Conservation (phyloP, 2,113 vertebrate species). For the Camelus dromedarius region DNA sequence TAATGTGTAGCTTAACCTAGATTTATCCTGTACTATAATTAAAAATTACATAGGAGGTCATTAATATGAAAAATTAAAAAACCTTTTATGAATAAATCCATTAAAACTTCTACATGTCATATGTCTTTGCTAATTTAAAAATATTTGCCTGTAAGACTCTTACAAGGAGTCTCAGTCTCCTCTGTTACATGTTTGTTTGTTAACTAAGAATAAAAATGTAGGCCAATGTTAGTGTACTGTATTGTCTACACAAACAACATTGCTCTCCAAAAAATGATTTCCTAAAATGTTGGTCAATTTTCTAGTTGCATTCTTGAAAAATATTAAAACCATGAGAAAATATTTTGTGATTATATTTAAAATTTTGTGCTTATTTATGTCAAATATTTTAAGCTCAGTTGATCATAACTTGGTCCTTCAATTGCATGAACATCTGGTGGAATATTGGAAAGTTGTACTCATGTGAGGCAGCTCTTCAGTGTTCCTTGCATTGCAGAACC, state of each 20-base stretch:
- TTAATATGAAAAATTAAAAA: background rate
- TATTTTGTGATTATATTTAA: background rate
- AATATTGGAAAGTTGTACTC: background rate
- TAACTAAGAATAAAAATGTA: background rate
- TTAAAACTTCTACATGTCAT: background rate
- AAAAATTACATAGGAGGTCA: background rate
- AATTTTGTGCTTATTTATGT: background rate
- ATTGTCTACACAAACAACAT: background rate
- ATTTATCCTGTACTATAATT: background rate
- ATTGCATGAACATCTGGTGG: background rate
- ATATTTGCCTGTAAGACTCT: background rate
- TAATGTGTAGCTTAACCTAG: background rate
- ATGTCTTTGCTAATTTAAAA: background rate
- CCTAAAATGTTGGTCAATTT: background rate
- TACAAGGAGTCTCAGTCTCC: background rate
- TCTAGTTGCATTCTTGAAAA: background rate
- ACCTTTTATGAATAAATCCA: background rate
- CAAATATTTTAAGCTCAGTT: background rate
- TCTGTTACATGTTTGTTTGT: background rate
- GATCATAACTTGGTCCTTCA: background rate
- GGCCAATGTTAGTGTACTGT: background rate
- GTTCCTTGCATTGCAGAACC: background rate
- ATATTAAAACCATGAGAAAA: background rate
- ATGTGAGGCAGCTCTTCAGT: background rate
- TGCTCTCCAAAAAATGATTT: background rate